Base-by-base conservation (phyloP, 2,113 vertebrate species). In the Tragelaphus imberbis region DNA sequence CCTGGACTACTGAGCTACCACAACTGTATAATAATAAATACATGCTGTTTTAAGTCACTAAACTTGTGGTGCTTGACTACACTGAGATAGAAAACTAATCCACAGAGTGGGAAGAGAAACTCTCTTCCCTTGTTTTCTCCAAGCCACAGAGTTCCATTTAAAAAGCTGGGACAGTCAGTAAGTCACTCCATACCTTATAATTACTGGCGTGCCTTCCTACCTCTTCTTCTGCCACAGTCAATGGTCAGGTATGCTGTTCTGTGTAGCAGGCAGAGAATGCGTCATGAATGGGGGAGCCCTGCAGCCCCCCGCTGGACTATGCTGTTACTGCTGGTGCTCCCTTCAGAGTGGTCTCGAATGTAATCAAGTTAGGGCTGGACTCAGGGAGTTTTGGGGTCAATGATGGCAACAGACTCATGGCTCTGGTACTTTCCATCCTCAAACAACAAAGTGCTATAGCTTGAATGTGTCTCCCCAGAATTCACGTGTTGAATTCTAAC, bases 361-460 rank as follows among this genome's bases (percentile, higher is more conserved):
- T 30, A 28, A 23, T 3, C 51, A 40, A n/a, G 14, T 71, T 23
- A 91, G 55, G 47, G 63, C 75, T 15, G 93, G 80, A 49, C 30
- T 36, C 55, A 5, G 14, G 49, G 36, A 27, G 6, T n/a, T 63
- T 13, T 9, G 53, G 27, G 40, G 63, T 33, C 33, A n/a, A 2
- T 0, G n/a, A 36, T 2, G 61, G 65, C 10, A 10, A 61, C 12
- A 16, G 56, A 19, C 30, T n/a, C 40, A 0, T 0, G 1, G 14
- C 5, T 9, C 28, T 13, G 25, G 21, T 8, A 75, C 36, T 16
- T 86, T 84, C 61, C 6, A 27, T 23, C 56, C 51, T 80, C 80
- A 85, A 36, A 88, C 19, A 81, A 63, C 7, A 84, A 63, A 55
- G 51, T 23, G 53, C 33, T 47, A 7, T 2, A 2, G 61, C 21